Conservation (phyloP, 2,888 invertebrate genomes). For the Cataglyphis altisquamis region DNA sequence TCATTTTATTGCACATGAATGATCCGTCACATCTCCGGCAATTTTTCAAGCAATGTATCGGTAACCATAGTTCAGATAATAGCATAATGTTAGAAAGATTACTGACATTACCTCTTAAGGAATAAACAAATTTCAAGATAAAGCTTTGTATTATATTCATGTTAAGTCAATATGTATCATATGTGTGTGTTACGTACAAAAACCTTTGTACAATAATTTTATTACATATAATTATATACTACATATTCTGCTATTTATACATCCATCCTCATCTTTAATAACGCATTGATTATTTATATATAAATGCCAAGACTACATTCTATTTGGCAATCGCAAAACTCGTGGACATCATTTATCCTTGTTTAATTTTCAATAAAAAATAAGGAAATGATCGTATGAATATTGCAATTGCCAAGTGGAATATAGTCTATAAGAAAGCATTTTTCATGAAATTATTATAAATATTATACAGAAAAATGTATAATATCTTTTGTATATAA, state of each 20-base stretch:
- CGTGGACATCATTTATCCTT: not conserved
- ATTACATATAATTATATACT: slow-evolving; percentile 21
- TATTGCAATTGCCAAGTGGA: not conserved
- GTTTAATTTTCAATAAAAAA: not conserved
- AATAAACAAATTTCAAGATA: not conserved
- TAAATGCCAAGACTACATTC: not conserved
- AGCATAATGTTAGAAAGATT: slow-evolving; percentile 9
- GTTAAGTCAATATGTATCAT: slow-evolving; percentile 25
- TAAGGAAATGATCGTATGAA: not conserved
- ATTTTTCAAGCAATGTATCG: slow-evolving; percentile 24
- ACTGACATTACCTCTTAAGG: slow-evolving; percentile 16
- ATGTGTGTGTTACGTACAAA: slow-evolving; percentile 21
- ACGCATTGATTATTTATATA: slow-evolving; percentile 7
- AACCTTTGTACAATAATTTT: slow-evolving; percentile 38
- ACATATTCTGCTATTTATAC: not conserved
- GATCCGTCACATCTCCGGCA: slow-evolving; percentile 24
- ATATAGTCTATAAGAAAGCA: not conserved
- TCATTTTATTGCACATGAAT: slow-evolving; percentile 31
- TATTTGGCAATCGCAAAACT: not conserved
- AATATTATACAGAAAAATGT: slow-evolving; percentile 12
- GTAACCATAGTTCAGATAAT: slow-evolving; percentile 2
- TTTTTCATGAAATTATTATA: not conserved
- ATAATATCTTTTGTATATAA: not conserved
- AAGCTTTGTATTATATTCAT: not conserved
- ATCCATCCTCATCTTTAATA: slow-evolving; percentile 14